phyloP scores from a whole-genome alignment of 2,113 vertebrate genomes.

The Rhinopomastus cyanomelas region DNA sequence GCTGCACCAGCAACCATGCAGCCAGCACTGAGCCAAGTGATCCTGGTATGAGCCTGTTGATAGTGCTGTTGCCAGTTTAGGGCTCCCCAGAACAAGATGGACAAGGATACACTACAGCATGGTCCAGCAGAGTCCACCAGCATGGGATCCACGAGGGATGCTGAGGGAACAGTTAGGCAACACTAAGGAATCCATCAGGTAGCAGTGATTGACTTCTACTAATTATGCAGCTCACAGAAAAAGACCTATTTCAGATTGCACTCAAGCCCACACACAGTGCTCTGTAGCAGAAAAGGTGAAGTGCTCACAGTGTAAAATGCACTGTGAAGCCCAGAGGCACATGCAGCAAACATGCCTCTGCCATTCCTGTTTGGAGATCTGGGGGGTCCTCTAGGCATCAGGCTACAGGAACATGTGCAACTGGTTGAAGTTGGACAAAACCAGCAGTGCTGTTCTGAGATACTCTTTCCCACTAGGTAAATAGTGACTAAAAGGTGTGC shows the following conservation, averaged over 20 bases:
- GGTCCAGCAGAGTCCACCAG: background rate
- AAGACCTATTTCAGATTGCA: background rate
- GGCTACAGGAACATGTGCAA: background rate
- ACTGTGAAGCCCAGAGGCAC: background rate
- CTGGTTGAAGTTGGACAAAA: background rate
- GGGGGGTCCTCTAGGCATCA: background rate
- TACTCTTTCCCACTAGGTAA: background rate
- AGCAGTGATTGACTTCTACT: background rate
- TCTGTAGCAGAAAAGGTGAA: background rate
- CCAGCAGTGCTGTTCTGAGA: background rate
- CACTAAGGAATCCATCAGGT: background rate
- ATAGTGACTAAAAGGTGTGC: background rate
- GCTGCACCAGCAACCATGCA: background rate
- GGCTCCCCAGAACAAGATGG: background rate
- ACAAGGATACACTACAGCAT: background rate
- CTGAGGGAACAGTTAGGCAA: background rate
- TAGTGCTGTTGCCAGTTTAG: background rate
- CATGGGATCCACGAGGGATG: background rate
- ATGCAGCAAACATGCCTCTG: fast-evolving
- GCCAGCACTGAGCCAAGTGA: background rate
- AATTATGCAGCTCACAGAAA: background rate
- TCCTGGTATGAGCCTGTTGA: background rate
- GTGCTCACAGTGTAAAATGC: background rate
- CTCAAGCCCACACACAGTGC: background rate
- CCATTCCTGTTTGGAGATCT: background rate